A percentile compares a stretch with the other conserved stretches of the same genome.
These are phyloP conservation scores for Coptotermes formosanus DNA, from an alignment of 1,140 invertebrate genomes.

Conservation along the genomic window DNA sequence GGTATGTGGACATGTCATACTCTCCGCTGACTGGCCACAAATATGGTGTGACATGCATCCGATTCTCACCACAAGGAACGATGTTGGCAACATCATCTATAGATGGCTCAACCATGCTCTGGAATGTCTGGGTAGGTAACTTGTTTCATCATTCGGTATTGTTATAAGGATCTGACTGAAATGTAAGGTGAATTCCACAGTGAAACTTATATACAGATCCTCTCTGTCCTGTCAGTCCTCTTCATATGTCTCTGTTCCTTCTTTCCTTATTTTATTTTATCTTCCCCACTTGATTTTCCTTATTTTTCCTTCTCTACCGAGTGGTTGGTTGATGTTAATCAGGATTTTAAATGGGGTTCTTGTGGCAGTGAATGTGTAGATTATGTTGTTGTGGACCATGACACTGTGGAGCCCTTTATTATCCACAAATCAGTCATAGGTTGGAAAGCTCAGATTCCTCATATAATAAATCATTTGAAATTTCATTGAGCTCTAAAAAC, in stretches of 20 bases:
- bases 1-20: slow-evolving; percentile 55
- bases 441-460: background rate
- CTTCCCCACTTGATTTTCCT: background rate
- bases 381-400: no score
- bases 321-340: no score
- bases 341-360: no score
- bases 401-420: no score
- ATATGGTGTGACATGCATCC: slow-evolving; percentile 64
- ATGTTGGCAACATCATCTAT: slow-evolving; percentile 69
- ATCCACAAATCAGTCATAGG: no score
- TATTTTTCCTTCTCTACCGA: background rate
- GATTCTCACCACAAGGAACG: slow-evolving; percentile 69
- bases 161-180: background rate
- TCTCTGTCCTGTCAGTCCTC: background rate
- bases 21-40: slow-evolving; percentile 64
- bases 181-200: background rate
- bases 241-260: background rate
- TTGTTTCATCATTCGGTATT: background rate
- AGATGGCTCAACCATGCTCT: slow-evolving; percentile 70
- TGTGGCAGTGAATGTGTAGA: no score
- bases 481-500: no score
- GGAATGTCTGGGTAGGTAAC: slow-evolving; percentile 53
- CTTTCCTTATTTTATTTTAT: background rate
- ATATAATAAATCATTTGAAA: background rate
- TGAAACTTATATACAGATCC: background rate